These are phyloP conservation scores for Phalanger gymnotis DNA, from an alignment of 2,797 vertebrate species.

Conservation along the genomic window DNA sequence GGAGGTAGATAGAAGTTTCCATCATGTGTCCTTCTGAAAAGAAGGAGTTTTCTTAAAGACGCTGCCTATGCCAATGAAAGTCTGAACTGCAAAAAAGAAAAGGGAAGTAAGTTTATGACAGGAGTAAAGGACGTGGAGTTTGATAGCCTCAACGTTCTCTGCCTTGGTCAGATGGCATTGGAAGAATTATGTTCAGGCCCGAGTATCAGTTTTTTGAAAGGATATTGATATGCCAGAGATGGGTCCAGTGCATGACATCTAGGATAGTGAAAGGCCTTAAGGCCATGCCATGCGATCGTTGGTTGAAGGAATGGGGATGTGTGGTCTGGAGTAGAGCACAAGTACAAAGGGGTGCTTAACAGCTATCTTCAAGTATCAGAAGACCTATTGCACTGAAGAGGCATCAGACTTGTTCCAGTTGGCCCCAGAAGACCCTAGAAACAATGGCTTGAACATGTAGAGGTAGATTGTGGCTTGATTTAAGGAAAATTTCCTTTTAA, in stretches of 20 bases:
- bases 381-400: not conserved
- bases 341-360: not conserved
- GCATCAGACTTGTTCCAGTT: not conserved
- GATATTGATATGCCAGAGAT: not conserved
- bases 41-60: constrained; percentile 9
- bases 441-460: not conserved
- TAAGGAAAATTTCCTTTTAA: not conserved
- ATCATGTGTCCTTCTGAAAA: not conserved
- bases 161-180: not conserved
- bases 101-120: not conserved
- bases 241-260: not conserved
- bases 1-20: not conserved
- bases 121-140: not conserved
- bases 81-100: not conserved
- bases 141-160: not conserved
- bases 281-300: not conserved
- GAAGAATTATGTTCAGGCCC: not conserved
- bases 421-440: not conserved
- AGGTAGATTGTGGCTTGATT: not conserved
- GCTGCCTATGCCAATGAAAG: constrained; percentile 4
- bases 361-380: not conserved
- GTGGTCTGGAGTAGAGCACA: not conserved
- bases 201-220: not conserved
- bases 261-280: not conserved
- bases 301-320: not conserved